A percentile compares a stretch with the other conserved stretches of the same genome.
Conservation (phyloP, 1,140 invertebrate species). For the Zeugodacus cucurbitae region DNA sequence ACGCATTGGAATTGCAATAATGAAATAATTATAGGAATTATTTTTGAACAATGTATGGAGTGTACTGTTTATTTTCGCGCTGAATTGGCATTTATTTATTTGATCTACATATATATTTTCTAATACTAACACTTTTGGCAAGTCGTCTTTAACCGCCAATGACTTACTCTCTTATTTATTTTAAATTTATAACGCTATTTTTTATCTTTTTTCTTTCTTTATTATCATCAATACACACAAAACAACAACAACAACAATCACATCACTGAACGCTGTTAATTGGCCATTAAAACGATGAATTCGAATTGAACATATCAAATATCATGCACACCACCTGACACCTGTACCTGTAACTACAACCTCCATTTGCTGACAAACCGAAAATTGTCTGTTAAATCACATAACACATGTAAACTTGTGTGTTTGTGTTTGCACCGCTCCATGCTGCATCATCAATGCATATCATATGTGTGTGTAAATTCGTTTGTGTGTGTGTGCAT, state of each 20-base stretch:
- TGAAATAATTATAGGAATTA: no score
- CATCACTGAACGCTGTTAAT: not conserved
- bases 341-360: not conserved
- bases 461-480: not conserved
- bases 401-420: not conserved
- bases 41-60: not conserved
- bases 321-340: not conserved
- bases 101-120: not conserved
- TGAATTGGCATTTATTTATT: constrained; percentile 30
- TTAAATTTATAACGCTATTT: constrained; percentile 17
- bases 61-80: not conserved
- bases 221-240: constrained; percentile 12
- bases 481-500: not conserved
- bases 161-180: not conserved
- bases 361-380: not conserved
- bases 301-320: not conserved
- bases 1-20: not conserved
- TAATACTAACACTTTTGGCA: constrained; percentile 14
- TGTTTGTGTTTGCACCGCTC: not conserved
- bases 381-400: not conserved
- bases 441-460: not conserved
- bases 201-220: constrained; percentile 28
- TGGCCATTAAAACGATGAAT: not conserved
- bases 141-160: not conserved
- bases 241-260: constrained; percentile 11